phyloP scores from a whole-genome alignment of 2,113 vertebrate genomes.

The Bombycilla garrulus region DNA sequence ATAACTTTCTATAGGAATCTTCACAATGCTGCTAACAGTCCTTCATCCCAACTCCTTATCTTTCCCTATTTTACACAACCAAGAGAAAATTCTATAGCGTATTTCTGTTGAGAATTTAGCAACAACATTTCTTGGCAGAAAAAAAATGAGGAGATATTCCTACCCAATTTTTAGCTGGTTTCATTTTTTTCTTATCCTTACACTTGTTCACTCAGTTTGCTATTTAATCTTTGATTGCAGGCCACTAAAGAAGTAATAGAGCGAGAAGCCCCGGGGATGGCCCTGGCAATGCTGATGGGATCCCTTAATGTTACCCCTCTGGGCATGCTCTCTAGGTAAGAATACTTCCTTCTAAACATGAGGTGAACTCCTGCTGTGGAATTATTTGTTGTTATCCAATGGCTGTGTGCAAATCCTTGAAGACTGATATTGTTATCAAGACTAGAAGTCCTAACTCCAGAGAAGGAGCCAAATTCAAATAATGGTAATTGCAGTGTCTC shows the following conservation, averaged over 20 bases:
- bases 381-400: not conserved
- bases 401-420: not conserved
- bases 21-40: not conserved
- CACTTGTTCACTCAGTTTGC: conserved; percentile 66
- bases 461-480: not conserved
- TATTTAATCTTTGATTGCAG: conserved; percentile 81
- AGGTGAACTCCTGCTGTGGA: conserved; percentile 22
- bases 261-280: conserved; percentile 97
- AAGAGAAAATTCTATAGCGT: not conserved
- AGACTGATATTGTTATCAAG: not conserved
- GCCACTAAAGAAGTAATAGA: conserved; percentile 99
- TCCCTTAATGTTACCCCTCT: conserved; percentile 97
- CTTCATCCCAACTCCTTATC: not conserved
- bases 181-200: conserved; percentile 27
- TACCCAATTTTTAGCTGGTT: conserved; percentile 25
- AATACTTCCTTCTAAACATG: conserved; percentile 18
- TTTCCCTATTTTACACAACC: not conserved
- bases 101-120: not conserved
- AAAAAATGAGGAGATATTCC: not conserved
- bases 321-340: conserved; percentile 98
- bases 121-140: not conserved
- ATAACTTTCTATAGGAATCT: not conserved
- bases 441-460: not conserved
- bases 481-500: not conserved
- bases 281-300: conserved; percentile 99